Percentiles rank a stretch among this genome's conserved stretches.
phyloP scores from a whole-genome alignment of 1,140 invertebrate genomes.

The Araneus ventricosus region DNA sequence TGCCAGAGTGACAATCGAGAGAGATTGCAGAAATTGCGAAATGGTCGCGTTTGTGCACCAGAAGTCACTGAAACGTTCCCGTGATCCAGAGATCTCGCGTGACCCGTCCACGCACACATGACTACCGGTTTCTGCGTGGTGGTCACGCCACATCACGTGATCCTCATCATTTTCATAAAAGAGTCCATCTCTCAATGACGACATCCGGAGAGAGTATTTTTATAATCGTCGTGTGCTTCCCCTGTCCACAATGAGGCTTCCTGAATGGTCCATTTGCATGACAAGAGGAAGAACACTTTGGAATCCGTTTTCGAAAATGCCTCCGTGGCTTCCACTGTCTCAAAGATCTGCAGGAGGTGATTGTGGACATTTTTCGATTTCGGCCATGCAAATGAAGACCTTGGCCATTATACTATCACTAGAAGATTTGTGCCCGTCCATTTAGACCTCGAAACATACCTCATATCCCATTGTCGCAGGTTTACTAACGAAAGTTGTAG shows the following conservation, averaged over 20 bases:
- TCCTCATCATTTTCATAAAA: slow-evolving; percentile 4
- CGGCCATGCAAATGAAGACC: too few species aligned
- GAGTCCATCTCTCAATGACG: slow-evolving; percentile 17
- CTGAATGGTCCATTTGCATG: slow-evolving; percentile 25
- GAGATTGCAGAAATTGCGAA: neutral
- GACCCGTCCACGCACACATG: neutral
- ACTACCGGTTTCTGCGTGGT: neutral
- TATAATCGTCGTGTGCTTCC: neutral
- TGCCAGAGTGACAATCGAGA: neutral
- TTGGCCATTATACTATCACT: too few species aligned
- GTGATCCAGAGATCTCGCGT: neutral
- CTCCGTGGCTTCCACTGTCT: neutral
- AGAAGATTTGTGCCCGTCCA: too few species aligned
- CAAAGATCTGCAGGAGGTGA: neutral
- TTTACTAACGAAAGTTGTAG: too few species aligned
- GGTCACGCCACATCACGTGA: slow-evolving; percentile 35
- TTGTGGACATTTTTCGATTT: neutral
- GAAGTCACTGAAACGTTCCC: neutral
- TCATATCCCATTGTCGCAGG: too few species aligned
- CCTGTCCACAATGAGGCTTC: slow-evolving; percentile 14
- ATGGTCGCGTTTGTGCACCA: neutral
- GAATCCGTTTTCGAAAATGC: neutral
- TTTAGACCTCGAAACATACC: too few species aligned
- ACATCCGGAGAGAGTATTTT: neutral
- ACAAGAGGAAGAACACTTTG: neutral